phyloP scores from a whole-genome alignment of 2,888 invertebrate species.

The Plemyria rubiginata region DNA sequence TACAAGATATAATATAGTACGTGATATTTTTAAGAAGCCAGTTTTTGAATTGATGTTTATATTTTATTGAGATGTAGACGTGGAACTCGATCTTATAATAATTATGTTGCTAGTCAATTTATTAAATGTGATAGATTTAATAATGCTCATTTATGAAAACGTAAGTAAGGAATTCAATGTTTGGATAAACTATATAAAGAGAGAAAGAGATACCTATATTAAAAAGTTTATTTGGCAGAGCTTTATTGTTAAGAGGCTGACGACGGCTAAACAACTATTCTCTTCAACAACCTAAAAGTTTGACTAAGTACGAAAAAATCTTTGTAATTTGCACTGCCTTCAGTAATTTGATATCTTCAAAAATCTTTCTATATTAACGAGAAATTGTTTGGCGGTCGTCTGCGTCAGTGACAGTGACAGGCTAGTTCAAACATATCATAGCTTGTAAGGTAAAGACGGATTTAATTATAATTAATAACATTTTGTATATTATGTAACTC shows the following conservation, averaged over 20 bases:
- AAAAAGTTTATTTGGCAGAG: conserved; percentile 30
- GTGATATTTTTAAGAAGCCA: conserved; percentile 27
- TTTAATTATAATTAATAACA: conserved; percentile 3
- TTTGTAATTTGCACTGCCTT: too few relatives aligned
- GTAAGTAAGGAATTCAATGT: conserved; percentile 1
- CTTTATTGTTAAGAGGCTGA: conserved; percentile 7
- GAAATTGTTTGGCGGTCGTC: too few relatives aligned
- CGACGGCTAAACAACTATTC: too few relatives aligned
- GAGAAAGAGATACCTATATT: conserved; percentile 2
- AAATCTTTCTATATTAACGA: too few relatives aligned
- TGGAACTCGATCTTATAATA: conserved; percentile 31
- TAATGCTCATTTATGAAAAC: conserved; percentile 8
- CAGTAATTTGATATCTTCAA: too few relatives aligned
- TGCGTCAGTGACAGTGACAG: conserved; percentile 41
- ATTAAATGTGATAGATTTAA: conserved; percentile 42
- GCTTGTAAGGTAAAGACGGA: conserved; percentile 40
- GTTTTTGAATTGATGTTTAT: conserved; percentile 53
- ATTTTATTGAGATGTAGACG: conserved; percentile 57
- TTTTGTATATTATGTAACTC: conserved; percentile 4
- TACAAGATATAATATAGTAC: conserved; percentile 14
- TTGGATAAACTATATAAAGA: not conserved
- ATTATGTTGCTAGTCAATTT: conserved; percentile 45
- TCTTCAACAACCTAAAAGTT: too few relatives aligned
- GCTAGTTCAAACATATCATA: conserved; percentile 59
- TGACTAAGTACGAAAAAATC: too few relatives aligned